phyloP scores from a whole-genome alignment of 2,888 invertebrate genomes.

The Campoletis raptor region DNA sequence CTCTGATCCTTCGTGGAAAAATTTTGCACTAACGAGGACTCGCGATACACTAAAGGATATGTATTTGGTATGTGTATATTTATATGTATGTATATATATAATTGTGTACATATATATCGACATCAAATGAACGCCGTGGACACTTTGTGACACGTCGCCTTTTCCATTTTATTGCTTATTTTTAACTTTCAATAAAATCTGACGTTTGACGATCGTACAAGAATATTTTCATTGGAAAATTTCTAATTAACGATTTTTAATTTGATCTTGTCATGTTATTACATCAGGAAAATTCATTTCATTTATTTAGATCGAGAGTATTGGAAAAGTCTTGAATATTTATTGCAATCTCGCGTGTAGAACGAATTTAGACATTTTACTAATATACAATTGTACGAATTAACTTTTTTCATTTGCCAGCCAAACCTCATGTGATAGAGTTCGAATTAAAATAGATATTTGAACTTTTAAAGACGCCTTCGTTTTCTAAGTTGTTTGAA shows the following conservation, averaged over 20 bases:
- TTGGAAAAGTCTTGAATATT: neutral
- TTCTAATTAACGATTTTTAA: neutral
- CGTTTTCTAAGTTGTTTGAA: too few relatives aligned
- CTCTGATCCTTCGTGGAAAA: slow-evolving; percentile 37
- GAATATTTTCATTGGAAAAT: neutral
- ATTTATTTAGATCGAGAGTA: neutral
- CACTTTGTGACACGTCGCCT: neutral
- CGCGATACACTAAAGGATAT: slow-evolving; percentile 30
- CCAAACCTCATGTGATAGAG: neutral
- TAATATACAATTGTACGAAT: neutral
- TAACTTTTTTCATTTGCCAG: neutral
- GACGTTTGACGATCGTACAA: neutral
- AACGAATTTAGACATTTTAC: neutral
- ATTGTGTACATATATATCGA: neutral
- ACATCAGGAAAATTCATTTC: neutral
- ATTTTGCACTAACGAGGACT: slow-evolving; percentile 56
- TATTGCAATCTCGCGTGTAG: neutral
- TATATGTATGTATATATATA: neutral
- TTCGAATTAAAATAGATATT: too few relatives aligned
- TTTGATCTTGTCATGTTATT: neutral
- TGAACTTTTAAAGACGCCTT: too few relatives aligned
- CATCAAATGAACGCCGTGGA: neutral
- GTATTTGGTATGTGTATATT: neutral
- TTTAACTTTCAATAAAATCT: neutral
- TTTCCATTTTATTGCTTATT: neutral